These are phyloP conservation scores for Pelvicachromis taeniatus DNA, from an alignment of 2,113 vertebrate species.

Conservation along the genomic window DNA sequence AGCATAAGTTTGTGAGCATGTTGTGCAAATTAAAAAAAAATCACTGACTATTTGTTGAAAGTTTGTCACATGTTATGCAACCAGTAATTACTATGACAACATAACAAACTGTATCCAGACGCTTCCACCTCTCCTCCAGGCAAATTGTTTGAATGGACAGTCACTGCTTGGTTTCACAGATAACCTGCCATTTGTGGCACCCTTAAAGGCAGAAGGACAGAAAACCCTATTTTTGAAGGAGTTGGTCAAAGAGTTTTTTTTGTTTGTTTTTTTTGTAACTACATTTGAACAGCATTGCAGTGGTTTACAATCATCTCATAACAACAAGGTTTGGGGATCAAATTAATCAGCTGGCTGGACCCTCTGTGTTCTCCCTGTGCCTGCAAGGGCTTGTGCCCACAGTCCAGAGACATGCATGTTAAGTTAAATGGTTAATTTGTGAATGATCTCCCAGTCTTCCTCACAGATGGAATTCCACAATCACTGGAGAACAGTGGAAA, in stretches of 20 bases:
- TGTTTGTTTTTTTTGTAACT: neutral
- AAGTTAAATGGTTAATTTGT: neutral
- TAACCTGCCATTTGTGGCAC: neutral
- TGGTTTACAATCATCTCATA: neutral
- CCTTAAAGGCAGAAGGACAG: neutral
- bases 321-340: no score
- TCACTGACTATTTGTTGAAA: neutral
- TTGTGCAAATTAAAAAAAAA: slow-evolving; percentile 2
- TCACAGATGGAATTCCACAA: neutral
- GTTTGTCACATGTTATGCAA: slow-evolving; percentile 12
- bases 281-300: neutral
- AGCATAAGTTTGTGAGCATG: neutral
- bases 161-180: neutral
- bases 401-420: neutral
- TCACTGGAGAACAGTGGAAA: neutral
- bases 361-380: neutral
- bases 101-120: slow-evolving; percentile 17
- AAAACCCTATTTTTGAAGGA: neutral
- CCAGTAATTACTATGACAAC: slow-evolving; percentile 33
- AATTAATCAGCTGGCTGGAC: no score
- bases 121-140: neutral
- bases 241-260: neutral
- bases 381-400: neutral
- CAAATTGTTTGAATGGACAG: neutral
- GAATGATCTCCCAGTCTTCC: neutral